Evolutionary conservation across 2,888 invertebrate genomes (phyloP).

Genomic region (Cenopis cana): DNA sequence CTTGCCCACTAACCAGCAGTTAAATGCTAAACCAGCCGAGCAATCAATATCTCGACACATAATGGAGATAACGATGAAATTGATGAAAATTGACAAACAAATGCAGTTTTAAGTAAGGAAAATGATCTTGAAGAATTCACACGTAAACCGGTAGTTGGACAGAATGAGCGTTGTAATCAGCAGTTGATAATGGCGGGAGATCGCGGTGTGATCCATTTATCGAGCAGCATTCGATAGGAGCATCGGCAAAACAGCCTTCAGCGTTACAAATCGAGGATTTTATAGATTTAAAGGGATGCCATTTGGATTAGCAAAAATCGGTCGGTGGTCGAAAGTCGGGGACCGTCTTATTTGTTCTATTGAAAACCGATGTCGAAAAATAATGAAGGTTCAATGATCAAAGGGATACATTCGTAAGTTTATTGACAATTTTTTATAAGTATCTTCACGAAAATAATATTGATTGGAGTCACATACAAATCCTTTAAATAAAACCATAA

Average conservation of each 20-base stretch:
- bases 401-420: too few species aligned
- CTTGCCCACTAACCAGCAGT: not conserved
- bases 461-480: too few species aligned
- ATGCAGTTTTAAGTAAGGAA: constrained; percentile 13
- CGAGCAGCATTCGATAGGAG: constrained; percentile 37
- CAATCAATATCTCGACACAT: not conserved
- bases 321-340: not conserved
- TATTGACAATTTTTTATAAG: too few species aligned
- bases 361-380: not conserved
- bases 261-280: not conserved
- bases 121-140: constrained; percentile 21
- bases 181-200: constrained; percentile 52
- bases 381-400: not conserved
- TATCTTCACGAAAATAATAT: too few species aligned
- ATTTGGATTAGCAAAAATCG: not conserved
- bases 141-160: constrained; percentile 35
- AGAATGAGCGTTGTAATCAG: constrained; percentile 51
- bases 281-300: not conserved
- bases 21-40: not conserved
- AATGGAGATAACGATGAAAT: constrained; percentile 13
- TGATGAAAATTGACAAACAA: constrained; percentile 14
- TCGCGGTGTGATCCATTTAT: constrained; percentile 51
- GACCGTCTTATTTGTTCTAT: not conserved
- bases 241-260: constrained; percentile 24
- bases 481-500: not conserved